Evolutionary conservation across 2,113 vertebrate genomes (phyloP), one percentile per base, ranked within the genome.

Genomic region (Forbesichthys agassizii): DNA sequence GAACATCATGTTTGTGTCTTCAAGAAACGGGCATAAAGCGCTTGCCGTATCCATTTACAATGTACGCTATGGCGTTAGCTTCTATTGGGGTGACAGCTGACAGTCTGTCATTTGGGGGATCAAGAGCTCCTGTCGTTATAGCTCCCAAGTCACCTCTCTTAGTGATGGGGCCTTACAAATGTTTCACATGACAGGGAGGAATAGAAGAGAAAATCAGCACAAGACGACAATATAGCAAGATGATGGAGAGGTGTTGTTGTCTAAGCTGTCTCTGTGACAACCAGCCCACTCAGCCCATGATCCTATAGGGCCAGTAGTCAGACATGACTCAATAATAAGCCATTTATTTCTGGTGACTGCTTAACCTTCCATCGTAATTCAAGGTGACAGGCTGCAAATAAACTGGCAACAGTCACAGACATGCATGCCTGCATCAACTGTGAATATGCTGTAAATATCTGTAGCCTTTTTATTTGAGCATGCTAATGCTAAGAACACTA

Each of bases 41-140:
- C 27, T 27, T 27, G 27, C 27, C 27, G 27, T 27, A 27, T 27
- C 27, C 42, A 11, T 36, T 42, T 48, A 48, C 57, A 54, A n/a
- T 33, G 33, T 46, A 5, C 59, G 52, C 14, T 27, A 48, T 48
- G 52, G 20, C 71, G 47, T 71, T 68, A 13, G 69, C 72, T 74
- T 48, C 33, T 47, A 57, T 20, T 42, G n/a, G 42, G 20, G 4
- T 0, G 33, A 61, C 48, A 67, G 66, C 62, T 70, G 48, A 49
- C 13, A 48, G 63, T 84, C 77, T 81, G 76, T 88, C 80, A 69
- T 68, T 55, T 48, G 64, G 8, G 11, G 75, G 79, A 81, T 79
- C 83, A 82, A 61, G 3, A 33, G 57, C 59, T 74, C 18, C 69
- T 52, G 79, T 84, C 62, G 33, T 42, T 58, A 54, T 64, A 78